phyloP scores from a whole-genome alignment of 2,113 vertebrate species.

The Galbula dea region DNA sequence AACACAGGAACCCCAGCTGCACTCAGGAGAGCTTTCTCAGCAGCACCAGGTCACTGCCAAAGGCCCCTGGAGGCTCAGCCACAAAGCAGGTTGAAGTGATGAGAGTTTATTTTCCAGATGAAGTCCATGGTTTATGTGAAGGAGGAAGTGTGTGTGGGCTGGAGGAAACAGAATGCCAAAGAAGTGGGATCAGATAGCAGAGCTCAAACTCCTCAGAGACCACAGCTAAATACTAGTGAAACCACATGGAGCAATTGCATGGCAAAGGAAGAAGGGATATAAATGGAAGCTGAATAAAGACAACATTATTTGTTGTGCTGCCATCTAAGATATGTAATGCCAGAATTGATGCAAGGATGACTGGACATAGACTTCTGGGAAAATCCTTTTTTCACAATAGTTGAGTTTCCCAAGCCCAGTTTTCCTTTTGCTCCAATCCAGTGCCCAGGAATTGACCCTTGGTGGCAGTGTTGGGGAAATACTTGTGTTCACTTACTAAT shows the following conservation, averaged over 20 bases:
- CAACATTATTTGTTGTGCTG: not conserved
- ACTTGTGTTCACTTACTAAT: not conserved
- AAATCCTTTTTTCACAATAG: not conserved
- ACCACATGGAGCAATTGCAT: not conserved
- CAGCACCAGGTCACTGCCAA: not conserved
- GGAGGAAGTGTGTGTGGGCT: not conserved
- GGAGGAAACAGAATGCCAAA: not conserved
- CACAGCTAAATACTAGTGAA: not conserved
- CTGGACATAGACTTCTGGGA: not conserved
- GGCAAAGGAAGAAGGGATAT: not conserved
- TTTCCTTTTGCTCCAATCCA: not conserved
- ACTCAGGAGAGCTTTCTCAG: not conserved
- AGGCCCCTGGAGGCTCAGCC: not conserved
- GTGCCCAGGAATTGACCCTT: not conserved
- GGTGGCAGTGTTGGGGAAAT: not conserved
- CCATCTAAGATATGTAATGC: not conserved
- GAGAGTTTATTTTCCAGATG: not conserved
- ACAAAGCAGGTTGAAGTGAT: not conserved
- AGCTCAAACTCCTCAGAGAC: not conserved
- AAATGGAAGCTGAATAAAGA: not conserved
- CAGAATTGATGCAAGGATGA: not conserved
- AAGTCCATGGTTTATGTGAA: not conserved
- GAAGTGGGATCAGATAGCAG: not conserved
- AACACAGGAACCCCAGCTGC: not conserved
- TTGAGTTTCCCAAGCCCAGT: not conserved